Evolutionary conservation across 2,113 vertebrate species (phyloP).

Genomic region (Oncorhynchus clarkii): DNA sequence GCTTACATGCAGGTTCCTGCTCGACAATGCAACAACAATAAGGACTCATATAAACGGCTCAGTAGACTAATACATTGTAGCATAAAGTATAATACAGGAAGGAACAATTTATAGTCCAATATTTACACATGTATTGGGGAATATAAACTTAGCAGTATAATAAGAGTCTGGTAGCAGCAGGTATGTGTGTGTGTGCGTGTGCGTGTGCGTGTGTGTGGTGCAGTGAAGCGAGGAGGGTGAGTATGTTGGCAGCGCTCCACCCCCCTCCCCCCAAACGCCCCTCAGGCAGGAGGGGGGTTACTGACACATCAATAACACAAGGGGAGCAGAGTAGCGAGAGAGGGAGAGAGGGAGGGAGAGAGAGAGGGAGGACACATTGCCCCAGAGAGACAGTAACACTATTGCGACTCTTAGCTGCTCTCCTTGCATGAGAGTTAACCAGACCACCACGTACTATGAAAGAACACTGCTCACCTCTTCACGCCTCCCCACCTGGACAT

Average conservation of each 20-base stretch:
- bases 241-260: not conserved
- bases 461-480: constrained; percentile 19
- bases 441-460: not conserved
- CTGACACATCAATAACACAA: constrained; percentile 53
- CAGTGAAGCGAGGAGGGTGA: not conserved
- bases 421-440: not conserved
- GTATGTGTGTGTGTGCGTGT: not conserved
- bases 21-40: not conserved
- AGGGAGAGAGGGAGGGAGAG: not conserved
- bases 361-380: not conserved
- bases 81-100: too few relatives aligned
- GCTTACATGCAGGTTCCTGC: too few relatives aligned
- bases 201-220: not conserved
- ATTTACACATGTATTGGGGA: too few relatives aligned
- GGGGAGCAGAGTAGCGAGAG: constrained; percentile 28
- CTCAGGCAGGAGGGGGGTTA: constrained; percentile 8
- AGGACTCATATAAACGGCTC: not conserved
- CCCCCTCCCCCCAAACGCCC: not conserved
- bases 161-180: too few relatives aligned
- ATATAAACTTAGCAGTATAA: too few relatives aligned
- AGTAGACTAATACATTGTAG: too few relatives aligned
- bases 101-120: too few relatives aligned
- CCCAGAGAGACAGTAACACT: constrained; percentile 29
- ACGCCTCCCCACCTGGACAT: constrained; percentile 29
- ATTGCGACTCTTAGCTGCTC: not conserved